Percentiles rank a stretch among this genome's conserved stretches.
Evolutionary conservation across 2,797 vertebrate species (phyloP).

Genomic region (Xyrichtys novacula): DNA sequence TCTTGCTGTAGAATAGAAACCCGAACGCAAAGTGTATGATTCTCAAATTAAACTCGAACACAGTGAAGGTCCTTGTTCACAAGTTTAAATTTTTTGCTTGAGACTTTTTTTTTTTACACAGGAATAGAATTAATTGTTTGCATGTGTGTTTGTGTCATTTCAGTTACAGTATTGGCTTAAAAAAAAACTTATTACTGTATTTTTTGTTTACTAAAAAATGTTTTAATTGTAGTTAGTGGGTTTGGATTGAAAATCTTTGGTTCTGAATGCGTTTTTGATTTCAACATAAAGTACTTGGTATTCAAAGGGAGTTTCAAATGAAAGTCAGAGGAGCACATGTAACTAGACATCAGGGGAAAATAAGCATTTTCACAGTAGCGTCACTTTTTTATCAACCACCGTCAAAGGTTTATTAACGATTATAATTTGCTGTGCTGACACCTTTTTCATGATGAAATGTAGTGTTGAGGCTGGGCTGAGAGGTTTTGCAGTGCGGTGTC

Average conservation of each 20-base stretch:
- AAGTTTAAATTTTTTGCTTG: constrained; percentile 1
- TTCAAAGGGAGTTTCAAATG: constrained; percentile 44
- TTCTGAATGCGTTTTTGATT: constrained; percentile 18
- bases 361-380: constrained; percentile 60
- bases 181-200: not conserved
- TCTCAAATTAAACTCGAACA: constrained; percentile 6
- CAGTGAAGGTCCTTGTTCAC: constrained; percentile 4
- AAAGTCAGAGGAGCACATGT: constrained; percentile 40
- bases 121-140: not conserved
- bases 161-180: not conserved
- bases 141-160: constrained; percentile 10
- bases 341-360: constrained; percentile 44
- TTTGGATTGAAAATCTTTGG: not conserved
- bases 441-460: constrained; percentile 71
- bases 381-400: constrained; percentile 66
- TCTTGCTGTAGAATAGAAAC: constrained; percentile 33
- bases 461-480: constrained; percentile 61
- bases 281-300: constrained; percentile 16
- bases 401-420: constrained; percentile 75
- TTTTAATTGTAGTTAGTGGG: not conserved
- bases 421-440: constrained; percentile 75
- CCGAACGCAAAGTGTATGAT: constrained; percentile 6
- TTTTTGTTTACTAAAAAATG: not conserved
- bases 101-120: not conserved
- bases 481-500: constrained; percentile 63